phyloP scores from a whole-genome alignment of 2,113 vertebrate species.

The Phaethon lepturus region DNA sequence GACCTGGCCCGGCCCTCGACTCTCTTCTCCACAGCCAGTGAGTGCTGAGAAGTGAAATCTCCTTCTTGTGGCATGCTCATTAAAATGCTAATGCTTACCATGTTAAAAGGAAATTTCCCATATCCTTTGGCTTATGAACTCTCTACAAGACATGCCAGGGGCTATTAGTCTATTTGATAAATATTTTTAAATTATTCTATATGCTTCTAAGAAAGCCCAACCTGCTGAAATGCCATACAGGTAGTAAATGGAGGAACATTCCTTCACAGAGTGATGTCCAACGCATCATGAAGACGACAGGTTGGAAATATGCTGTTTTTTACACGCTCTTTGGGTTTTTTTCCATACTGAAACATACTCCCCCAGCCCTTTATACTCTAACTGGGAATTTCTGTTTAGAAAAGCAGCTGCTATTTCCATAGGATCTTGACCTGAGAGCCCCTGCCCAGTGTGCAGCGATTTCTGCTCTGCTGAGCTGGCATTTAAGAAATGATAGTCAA shows the following conservation, averaged over 20 bases:
- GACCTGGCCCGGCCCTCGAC: slow-evolving; percentile 94
- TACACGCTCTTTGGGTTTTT: neutral
- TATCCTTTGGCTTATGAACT: slow-evolving; percentile 1
- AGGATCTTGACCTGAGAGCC: neutral
- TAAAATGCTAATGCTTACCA: neutral
- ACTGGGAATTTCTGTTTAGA: neutral
- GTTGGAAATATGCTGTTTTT: neutral
- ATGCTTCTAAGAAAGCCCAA: neutral
- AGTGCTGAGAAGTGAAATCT: slow-evolving; percentile 60
- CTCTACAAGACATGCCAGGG: neutral
- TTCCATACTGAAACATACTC: neutral
- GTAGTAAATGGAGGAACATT: neutral
- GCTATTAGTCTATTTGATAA: neutral
- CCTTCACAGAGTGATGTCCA: neutral
- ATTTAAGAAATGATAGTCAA: neutral
- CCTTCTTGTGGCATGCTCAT: neutral
- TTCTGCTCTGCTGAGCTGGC: neutral
- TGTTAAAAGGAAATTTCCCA: neutral
- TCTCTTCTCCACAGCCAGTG: slow-evolving; percentile 93
- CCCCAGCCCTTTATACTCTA: neutral
- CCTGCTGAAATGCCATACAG: neutral
- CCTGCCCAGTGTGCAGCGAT: neutral
- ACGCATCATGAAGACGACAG: neutral
- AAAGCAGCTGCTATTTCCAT: neutral
- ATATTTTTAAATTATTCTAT: neutral